These are phyloP conservation scores for Apodemus agrarius DNA, from an alignment of 2,797 vertebrate species.

Conservation along the genomic window DNA sequence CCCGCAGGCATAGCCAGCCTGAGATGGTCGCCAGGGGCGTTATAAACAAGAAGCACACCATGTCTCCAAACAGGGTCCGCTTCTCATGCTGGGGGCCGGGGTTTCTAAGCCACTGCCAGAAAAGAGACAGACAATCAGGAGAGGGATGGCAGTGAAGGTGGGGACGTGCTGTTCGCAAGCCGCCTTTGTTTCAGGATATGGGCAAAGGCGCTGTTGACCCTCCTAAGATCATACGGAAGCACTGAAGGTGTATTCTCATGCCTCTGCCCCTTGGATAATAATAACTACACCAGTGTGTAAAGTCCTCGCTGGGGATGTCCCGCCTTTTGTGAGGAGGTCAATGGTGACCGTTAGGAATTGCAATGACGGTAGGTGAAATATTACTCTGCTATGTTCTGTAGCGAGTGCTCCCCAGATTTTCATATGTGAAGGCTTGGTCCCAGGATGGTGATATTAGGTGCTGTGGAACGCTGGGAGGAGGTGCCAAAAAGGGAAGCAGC, in stretches of 20 bases:
- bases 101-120: constrained; percentile 90
- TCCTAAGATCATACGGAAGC: not conserved
- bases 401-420: not conserved
- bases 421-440: not conserved
- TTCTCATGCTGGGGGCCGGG: constrained; percentile 92
- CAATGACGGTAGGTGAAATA: not conserved
- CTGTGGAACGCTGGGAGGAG: not conserved
- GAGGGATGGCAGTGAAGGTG: not conserved
- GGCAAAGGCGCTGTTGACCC: not conserved
- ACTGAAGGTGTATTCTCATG: not conserved
- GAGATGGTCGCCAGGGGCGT: constrained; percentile 92
- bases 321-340: not conserved
- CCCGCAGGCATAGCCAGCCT: constrained; percentile 93
- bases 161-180: not conserved
- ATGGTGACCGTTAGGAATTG: not conserved
- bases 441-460: not conserved
- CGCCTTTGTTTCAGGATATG: not conserved
- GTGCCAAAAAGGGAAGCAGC: not conserved
- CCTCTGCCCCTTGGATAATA: not conserved
- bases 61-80: constrained; percentile 92
- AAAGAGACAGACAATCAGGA: constrained; percentile 73
- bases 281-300: not conserved
- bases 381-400: not conserved
- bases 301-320: not conserved
- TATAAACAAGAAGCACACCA: constrained; percentile 94